Evolutionary conservation across 2,797 vertebrate species (phyloP).

Genomic region (Hydrocynus forskahlii): DNA sequence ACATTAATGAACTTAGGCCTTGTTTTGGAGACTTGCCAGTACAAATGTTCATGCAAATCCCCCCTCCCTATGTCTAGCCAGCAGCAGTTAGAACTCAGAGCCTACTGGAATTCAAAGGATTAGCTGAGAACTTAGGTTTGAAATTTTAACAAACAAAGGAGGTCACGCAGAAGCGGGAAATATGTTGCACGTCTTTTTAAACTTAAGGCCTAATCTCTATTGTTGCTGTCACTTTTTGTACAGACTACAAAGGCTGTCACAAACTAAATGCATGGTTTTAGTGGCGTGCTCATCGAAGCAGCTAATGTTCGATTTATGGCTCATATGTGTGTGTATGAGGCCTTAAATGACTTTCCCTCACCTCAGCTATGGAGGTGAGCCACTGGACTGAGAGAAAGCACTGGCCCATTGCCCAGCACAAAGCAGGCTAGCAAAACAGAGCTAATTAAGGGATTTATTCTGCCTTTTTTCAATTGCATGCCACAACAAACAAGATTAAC

Average conservation of each 20-base stretch:
- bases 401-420: slow-evolving; percentile 42
- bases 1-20: slow-evolving; percentile 36
- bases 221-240: not conserved
- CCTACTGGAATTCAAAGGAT: slow-evolving; percentile 1
- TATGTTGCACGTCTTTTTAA: not conserved
- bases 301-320: not conserved
- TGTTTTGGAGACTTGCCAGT: slow-evolving; percentile 22
- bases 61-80: not conserved
- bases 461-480: slow-evolving; percentile 50
- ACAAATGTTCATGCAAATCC: slow-evolving; percentile 31
- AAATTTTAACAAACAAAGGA: not conserved
- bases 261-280: too few species aligned
- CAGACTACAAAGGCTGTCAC: not conserved
- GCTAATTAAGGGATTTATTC: slow-evolving; percentile 55
- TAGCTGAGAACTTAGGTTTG: not conserved
- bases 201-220: not conserved
- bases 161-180: not conserved
- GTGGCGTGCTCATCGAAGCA: not conserved
- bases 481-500: slow-evolving; percentile 57
- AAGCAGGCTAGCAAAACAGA: slow-evolving; percentile 48
- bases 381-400: slow-evolving; percentile 39
- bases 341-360: slow-evolving; percentile 42
- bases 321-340: slow-evolving; percentile 4
- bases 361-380: slow-evolving; percentile 40
- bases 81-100: slow-evolving; percentile 3